These are phyloP conservation scores for Pogonophryne albipinna DNA, from an alignment of 2,797 vertebrate species.

Conservation along the genomic window DNA sequence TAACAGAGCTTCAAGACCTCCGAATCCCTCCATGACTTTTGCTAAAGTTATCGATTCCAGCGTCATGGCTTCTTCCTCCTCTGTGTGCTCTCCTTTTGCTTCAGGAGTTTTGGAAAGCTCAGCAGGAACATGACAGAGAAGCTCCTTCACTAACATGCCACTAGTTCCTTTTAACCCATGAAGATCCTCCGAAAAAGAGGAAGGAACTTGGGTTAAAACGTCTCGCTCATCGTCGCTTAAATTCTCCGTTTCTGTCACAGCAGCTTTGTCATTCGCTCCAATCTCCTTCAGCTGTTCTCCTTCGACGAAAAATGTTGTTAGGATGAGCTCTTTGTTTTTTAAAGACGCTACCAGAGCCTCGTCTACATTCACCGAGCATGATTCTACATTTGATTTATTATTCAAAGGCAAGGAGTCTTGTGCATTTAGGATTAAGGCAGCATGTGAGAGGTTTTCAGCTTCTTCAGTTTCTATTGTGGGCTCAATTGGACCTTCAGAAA, in stretches of 20 bases:
- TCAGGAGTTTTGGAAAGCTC: not conserved
- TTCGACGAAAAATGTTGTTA: not conserved
- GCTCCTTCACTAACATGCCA: conserved; percentile 5
- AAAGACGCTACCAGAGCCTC: conserved; percentile 8
- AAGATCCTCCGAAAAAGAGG: conserved; percentile 31
- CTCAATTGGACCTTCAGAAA: conserved; percentile 10
- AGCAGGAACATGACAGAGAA: conserved; percentile 11
- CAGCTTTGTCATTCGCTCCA: not conserved
- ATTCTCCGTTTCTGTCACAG: not conserved
- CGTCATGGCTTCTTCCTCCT: conserved; percentile 19
- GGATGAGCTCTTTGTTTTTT: conserved; percentile 11
- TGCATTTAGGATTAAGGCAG: not conserved
- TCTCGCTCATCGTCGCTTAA: not conserved
- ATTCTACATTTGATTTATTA: not conserved
- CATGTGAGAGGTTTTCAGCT: not conserved
- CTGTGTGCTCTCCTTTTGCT: not conserved
- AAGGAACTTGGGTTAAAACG: conserved; percentile 8
- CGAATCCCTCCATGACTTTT: conserved; percentile 12
- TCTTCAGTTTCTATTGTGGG: not conserved
- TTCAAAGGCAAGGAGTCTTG: not conserved
- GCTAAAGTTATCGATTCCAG: conserved; percentile 35
- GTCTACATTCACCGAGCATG: not conserved
- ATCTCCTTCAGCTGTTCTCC: not conserved
- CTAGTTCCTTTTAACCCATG: conserved; percentile 28
- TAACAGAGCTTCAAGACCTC: conserved; percentile 25